Evolutionary conservation across 2,797 vertebrate genomes (phyloP).

Genomic region (Falco biarmicus): DNA sequence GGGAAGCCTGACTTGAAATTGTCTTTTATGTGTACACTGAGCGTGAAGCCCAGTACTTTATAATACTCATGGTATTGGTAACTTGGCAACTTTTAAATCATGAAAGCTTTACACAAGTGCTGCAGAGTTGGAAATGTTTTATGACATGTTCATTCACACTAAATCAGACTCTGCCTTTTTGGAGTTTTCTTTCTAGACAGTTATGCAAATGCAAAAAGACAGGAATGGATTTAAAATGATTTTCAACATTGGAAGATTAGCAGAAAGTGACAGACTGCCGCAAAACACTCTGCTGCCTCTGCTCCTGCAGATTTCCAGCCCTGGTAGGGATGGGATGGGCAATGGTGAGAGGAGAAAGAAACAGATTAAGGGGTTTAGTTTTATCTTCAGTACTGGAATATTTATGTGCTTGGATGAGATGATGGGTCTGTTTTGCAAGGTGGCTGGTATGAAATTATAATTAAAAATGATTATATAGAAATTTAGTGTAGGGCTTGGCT

Average conservation of each 20-base stretch:
- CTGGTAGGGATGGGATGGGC: background rate
- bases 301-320: background rate
- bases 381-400: background rate
- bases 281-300: background rate
- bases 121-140: constrained; percentile 61
- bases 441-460: background rate
- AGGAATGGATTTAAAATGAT: constrained; percentile 72
- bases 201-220: constrained; percentile 73
- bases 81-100: constrained; percentile 61
- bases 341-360: constrained; percentile 4
- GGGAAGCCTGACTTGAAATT: background rate
- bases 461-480: background rate
- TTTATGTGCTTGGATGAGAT: background rate
- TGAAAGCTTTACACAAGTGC: constrained; percentile 63
- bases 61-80: background rate
- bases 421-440: background rate
- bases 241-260: constrained; percentile 67
- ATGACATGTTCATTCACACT: constrained; percentile 74
- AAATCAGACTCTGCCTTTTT: constrained; percentile 69
- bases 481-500: background rate
- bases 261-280: constrained; percentile 56
- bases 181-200: constrained; percentile 48
- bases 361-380: constrained; percentile 31
- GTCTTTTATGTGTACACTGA: background rate
- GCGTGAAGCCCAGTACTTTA: background rate